Evolutionary conservation across 2,113 vertebrate species (phyloP).

Genomic region (Nanger granti): DNA sequence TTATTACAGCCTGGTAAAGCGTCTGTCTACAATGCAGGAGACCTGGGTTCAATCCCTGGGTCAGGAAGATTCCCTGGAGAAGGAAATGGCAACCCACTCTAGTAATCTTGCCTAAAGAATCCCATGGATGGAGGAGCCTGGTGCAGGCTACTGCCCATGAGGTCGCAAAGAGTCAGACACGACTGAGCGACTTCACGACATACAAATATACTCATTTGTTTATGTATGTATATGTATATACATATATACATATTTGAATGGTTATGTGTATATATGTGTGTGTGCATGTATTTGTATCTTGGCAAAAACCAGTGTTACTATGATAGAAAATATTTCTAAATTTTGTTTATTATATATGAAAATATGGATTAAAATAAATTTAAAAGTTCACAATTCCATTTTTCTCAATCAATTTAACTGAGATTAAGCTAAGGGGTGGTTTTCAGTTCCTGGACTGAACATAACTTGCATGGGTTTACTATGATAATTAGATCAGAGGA

Average conservation of each 20-base stretch:
- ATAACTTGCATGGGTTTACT: not conserved
- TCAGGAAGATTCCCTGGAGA: no score
- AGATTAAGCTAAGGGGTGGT: not conserved
- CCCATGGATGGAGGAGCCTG: no score
- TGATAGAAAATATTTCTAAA: not conserved
- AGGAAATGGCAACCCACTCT: no score
- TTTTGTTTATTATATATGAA: not conserved
- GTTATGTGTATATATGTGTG: not conserved
- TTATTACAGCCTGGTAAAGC: not conserved
- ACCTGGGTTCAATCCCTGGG: no score
- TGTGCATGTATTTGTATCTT: not conserved
- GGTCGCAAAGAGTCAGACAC: no score
- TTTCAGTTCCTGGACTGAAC: not conserved
- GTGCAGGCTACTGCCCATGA: no score
- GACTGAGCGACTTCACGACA: no score
- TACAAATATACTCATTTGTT: not conserved
- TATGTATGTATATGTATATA: not conserved
- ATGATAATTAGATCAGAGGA: not conserved
- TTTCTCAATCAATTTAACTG: not conserved
- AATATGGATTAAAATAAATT: slow-evolving; percentile 12
- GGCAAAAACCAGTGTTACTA: not conserved
- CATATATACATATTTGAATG: not conserved
- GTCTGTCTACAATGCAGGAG: no score
- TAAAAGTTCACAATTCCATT: not conserved
- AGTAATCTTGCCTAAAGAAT: no score